Base-by-base conservation (phyloP, 1,140 invertebrate genomes). In the Caerostris darwini region DNA sequence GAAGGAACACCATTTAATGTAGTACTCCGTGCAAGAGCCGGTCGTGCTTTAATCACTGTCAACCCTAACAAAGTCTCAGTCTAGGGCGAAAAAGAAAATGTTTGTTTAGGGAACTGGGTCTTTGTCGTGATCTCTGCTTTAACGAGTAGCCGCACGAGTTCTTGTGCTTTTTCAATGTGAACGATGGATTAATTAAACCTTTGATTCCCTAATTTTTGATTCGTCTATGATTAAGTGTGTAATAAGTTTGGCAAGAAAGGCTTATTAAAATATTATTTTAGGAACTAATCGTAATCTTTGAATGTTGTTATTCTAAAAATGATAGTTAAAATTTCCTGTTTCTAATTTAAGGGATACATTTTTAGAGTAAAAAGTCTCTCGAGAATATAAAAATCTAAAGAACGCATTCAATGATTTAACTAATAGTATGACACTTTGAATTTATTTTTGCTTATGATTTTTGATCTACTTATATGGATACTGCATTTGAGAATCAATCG, bases 11-110 rank as follows among this genome's bases (percentile, higher is more conserved):
- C 50, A 34, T 71, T 71, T 71, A 71, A 71, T 71, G 69, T 34
- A 34, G 34, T 34, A 71, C 69, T 71, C 69, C 34, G 69, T 50
- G 69, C 50, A 34, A 71, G 69, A 50, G 19, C 19, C 69, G 19
- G 69, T 71, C 69, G 50, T 3, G 69, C 19, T 71, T 71, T 71
- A 71, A 71, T 71, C 69, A 71, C 69, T 71, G 69, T 71, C 69
- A 71, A 71, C 69, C 19, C 69, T 34, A 71, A 71, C 69, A 71
- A 71, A 71, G 69, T 71, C 34, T 8, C 69, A 8, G 69, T 34
- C 50, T 17, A 10, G 7, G 8, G 7, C 12, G 8, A 71, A 71
- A 71, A 71, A 71, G 69, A 71, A 71, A 71, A 71, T 71, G 19
- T 8, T 50, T 34, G 69, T 34, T 71, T n/a, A 34, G 34, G 34